Evolutionary conservation across 2,888 invertebrate genomes (phyloP).

Genomic region (Dynastes grantii): DNA sequence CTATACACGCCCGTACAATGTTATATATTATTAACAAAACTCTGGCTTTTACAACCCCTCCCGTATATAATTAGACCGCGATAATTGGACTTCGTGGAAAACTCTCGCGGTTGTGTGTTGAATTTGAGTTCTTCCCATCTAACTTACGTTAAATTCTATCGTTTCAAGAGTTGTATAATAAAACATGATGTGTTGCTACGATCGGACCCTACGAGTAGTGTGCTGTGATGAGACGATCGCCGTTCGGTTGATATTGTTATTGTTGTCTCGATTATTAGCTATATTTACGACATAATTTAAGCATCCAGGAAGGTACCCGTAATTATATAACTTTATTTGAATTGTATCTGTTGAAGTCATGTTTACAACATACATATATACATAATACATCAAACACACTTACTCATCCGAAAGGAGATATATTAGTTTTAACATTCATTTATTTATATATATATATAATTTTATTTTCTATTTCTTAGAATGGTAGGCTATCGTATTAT

Average conservation of each 20-base stretch:
- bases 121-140: background rate
- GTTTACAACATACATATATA: slow-evolving; percentile 22
- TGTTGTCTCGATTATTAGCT: slow-evolving; percentile 34
- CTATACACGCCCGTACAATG: slow-evolving; percentile 65
- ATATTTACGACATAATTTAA: slow-evolving; percentile 34
- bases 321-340: slow-evolving; percentile 24
- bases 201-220: slow-evolving; percentile 23
- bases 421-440: background rate
- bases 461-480: slow-evolving; percentile 15
- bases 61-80: slow-evolving; percentile 30
- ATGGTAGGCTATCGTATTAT: slow-evolving; percentile 13
- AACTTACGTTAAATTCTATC: background rate
- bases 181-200: slow-evolving; percentile 33
- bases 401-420: background rate
- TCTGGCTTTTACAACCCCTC: slow-evolving; percentile 22
- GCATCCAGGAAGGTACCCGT: slow-evolving; percentile 33
- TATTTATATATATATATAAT: background rate
- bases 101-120: background rate
- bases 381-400: slow-evolving; percentile 12
- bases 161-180: background rate
- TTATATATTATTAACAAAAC: slow-evolving; percentile 65
- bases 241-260: slow-evolving; percentile 33
- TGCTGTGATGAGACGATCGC: slow-evolving; percentile 33
- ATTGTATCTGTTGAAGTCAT: slow-evolving; percentile 42
- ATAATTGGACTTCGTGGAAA: slow-evolving; percentile 34